Base-by-base conservation (phyloP, 2,113 vertebrate species). In the Bubo blakistoni region DNA sequence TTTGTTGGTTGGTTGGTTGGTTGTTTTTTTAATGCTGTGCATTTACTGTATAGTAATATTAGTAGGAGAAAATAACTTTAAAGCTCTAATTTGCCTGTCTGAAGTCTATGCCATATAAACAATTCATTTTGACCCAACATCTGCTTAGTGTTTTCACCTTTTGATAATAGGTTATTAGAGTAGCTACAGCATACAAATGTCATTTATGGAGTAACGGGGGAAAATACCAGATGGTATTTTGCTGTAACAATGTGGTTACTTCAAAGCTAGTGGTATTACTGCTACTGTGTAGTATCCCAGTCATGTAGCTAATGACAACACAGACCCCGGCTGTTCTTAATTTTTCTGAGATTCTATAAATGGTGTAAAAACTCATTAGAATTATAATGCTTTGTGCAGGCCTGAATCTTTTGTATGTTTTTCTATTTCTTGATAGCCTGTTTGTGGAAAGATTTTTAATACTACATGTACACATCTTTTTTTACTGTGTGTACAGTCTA, bases 121-220 rank as follows among this genome's bases (percentile, higher is more conserved):
- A 74, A 61, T 77, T 78, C 1, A 46, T 72, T 94, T 86, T 78
- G 61, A 81, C 30, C 40, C 32, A 66, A 91, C 83, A 92, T 94
- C 88, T 96, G 91, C 62, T 87, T 92, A 85, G 49, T 51, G 86
- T 95, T 95, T 94, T 94, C 92, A 85, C 88, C 66, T 94, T 95
- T 81, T 76, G 44, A 73, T 34, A 72, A 76, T 1, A 42, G 16
- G 22, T 70, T 79, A 38, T 96, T 94, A 87, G 61, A 77, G 40
- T 27, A 85, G 34, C 49, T 89, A 44, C 69, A 69, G 58, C 11
- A 1, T 51, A 38, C 38, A 82, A 81, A 81, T 61, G 36, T 42
- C 54, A 40, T 88, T 92, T 92, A 73, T 96, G 59, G 58, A 91
- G 70, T 82, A 92, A 81, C 4, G 36, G 38, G 32, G 58, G 52